phyloP scores from a whole-genome alignment of 1,140 invertebrate genomes.

The Saccostrea cuccullata region DNA sequence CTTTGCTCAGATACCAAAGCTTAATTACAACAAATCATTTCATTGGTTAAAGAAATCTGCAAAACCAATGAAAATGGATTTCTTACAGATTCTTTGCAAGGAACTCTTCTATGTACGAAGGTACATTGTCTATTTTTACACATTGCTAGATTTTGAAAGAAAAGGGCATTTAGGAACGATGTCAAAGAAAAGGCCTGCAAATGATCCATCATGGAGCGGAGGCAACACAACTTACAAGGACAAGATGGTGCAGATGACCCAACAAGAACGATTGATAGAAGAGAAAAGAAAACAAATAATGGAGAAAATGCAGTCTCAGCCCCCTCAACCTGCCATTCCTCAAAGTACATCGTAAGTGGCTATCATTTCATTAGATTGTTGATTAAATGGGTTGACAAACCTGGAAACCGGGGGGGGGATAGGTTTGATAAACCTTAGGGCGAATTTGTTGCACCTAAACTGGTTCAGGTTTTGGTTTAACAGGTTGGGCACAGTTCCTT shows the following conservation, averaged over 20 bases:
- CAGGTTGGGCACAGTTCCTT: too few relatives aligned
- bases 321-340: neutral
- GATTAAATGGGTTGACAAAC: too few relatives aligned
- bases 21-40: neutral
- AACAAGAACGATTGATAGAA: slow-evolving; percentile 68
- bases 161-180: neutral
- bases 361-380: too few relatives aligned
- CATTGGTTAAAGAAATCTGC: neutral
- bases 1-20: neutral
- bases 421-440: too few relatives aligned
- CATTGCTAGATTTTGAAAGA: too few relatives aligned
- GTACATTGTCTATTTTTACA: neutral
- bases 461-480: too few relatives aligned
- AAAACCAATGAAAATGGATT: slow-evolving; percentile 34
- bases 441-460: too few relatives aligned
- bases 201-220: slow-evolving; percentile 7
- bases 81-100: too few relatives aligned
- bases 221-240: slow-evolving; percentile 54
- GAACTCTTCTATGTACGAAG: slow-evolving; percentile 6
- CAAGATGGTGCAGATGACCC: slow-evolving; percentile 60
- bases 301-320: slow-evolving; percentile 61
- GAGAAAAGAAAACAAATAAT: slow-evolving; percentile 66
- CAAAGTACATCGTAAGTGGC: too few relatives aligned
- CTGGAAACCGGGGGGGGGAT: too few relatives aligned
- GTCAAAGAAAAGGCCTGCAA: slow-evolving; percentile 22